Conservation (phyloP, 2,888 invertebrate genomes). For the Drosophila histrio region DNA sequence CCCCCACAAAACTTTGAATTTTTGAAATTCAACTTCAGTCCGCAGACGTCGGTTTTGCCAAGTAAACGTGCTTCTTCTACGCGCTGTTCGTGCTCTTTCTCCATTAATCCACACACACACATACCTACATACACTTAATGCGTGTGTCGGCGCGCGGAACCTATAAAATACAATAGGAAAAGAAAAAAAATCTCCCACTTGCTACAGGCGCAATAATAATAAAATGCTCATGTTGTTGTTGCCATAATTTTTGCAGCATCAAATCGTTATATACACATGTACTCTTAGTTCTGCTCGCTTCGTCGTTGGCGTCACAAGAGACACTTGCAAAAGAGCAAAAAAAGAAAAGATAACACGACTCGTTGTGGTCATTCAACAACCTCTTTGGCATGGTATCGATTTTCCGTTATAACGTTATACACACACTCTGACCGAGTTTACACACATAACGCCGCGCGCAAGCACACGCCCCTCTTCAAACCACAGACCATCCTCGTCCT, state of each 20-base stretch:
- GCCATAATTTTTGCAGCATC: conserved; percentile 2
- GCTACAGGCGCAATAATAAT: conserved; percentile 16
- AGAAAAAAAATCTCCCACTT: conserved; percentile 19
- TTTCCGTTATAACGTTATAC: conserved; percentile 80
- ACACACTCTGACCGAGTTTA: conserved; percentile 78
- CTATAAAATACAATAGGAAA: conserved; percentile 26
- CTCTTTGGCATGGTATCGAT: conserved; percentile 67
- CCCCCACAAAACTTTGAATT: conserved; percentile 40
- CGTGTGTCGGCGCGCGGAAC: conserved; percentile 55
- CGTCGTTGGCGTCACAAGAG: conserved; percentile 13
- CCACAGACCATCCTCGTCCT: conserved; percentile 12
- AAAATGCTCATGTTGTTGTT: conserved; percentile 16
- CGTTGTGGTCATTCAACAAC: conserved; percentile 61
- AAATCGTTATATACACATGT: background rate
- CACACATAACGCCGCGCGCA: conserved; percentile 53
- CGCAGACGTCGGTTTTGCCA: conserved; percentile 80
- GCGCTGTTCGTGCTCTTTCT: conserved; percentile 42
- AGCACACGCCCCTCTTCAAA: conserved; percentile 57
- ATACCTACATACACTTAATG: conserved; percentile 41
- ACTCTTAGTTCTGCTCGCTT: conserved; percentile 1
- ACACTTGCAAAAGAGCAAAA: conserved; percentile 24
- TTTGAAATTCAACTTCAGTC: conserved; percentile 59
- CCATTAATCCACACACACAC: conserved; percentile 37
- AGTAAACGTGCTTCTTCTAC: conserved; percentile 78
- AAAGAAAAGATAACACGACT: background rate